Percentiles rank a stretch among this genome's conserved stretches.
Conservation (phyloP, 2,113 vertebrate genomes). For the Percopsis transmontana region DNA sequence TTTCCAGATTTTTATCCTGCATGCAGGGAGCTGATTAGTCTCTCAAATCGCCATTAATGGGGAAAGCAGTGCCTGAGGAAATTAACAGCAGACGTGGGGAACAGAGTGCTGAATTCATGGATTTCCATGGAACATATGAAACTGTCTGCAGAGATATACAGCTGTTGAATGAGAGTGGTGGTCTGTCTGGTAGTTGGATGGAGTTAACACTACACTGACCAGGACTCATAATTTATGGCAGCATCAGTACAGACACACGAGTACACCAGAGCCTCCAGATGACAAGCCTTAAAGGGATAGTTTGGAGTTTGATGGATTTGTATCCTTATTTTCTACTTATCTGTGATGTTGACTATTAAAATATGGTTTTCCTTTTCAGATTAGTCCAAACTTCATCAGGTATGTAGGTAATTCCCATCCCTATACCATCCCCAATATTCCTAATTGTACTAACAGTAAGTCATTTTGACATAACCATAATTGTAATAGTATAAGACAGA, state of each 20-base stretch:
- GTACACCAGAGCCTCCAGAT: too few species aligned
- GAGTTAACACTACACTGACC: not conserved
- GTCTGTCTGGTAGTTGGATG: not conserved
- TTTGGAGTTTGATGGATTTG: too few species aligned
- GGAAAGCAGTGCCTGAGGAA: conserved; percentile 50
- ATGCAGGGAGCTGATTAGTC: conserved; percentile 26
- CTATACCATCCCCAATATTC: too few species aligned
- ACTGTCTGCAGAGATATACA: conserved; percentile 12
- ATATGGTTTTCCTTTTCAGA: too few species aligned
- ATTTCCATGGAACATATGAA: conserved; percentile 45
- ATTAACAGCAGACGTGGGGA: conserved; percentile 38
- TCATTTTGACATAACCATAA: too few species aligned
- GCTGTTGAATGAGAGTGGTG: conserved; percentile 14
- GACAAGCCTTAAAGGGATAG: too few species aligned
- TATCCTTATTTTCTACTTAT: not conserved
- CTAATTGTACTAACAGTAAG: too few species aligned
- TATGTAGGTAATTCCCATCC: too few species aligned
- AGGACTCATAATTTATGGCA: not conserved
- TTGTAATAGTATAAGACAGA: too few species aligned
- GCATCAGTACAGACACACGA: too few species aligned
- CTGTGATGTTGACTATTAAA: too few species aligned
- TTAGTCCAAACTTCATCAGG: too few species aligned
- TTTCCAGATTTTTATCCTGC: conserved; percentile 33
- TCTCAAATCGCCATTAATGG: conserved; percentile 42
- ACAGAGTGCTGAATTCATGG: conserved; percentile 28